Percentiles rank a stretch among this genome's conserved stretches.
Conservation (phyloP, 64 coral and sea anemone genomes). For the Pocillopora damicornis region DNA sequence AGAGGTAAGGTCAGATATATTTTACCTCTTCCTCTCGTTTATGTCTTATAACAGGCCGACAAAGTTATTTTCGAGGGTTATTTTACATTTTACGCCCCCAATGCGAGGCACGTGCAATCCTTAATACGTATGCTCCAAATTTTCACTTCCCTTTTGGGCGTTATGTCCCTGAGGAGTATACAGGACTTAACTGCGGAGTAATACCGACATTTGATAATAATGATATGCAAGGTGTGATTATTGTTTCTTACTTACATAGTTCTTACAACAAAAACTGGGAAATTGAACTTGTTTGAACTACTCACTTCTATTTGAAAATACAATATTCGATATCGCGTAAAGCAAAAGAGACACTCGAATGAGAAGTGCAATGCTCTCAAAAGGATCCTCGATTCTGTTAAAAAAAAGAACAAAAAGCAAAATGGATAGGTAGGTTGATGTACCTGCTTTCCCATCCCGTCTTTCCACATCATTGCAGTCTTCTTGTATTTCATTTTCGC, state of each 20-base stretch:
- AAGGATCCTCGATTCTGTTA: neutral
- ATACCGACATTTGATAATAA: conserved; percentile 11
- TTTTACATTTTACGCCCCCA: neutral
- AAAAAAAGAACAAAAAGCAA: conserved; percentile 39
- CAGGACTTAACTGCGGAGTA: conserved; percentile 4
- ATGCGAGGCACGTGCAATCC: neutral
- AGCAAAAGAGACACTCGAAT: neutral
- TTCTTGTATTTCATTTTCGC: conserved; percentile 44
- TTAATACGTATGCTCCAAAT: neutral
- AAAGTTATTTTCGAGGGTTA: neutral
- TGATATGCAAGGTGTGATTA: neutral
- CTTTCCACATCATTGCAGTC: conserved; percentile 40
- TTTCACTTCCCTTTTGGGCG: neutral
- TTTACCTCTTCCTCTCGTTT: conserved; percentile 32
- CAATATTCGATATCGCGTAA: neutral
- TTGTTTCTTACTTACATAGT: neutral
- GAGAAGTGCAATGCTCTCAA: neutral
- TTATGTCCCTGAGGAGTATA: conserved; percentile 1
- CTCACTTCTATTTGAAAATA: neutral
- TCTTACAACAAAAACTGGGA: neutral
- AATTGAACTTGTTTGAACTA: conserved; percentile 13
- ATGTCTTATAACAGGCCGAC: neutral
- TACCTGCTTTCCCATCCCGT: conserved; percentile 31
- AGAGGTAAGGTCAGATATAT: conserved; percentile 12
- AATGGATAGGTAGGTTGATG: conserved; percentile 35